phyloP scores from a whole-genome alignment of 1,140 invertebrate genomes.

The Sycophila sp. region DNA sequence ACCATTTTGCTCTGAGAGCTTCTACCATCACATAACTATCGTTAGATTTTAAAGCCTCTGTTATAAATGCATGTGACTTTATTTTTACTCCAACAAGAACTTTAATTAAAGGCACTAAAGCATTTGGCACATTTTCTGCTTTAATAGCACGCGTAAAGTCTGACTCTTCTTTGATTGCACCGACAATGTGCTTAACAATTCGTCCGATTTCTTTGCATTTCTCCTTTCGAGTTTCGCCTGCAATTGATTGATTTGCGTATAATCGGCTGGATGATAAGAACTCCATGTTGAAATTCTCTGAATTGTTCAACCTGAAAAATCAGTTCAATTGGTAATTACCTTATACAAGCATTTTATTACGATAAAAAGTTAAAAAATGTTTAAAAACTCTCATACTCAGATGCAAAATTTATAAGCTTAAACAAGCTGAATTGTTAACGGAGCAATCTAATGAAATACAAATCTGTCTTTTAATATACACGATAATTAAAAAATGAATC shows the following conservation, averaged over 20 bases:
- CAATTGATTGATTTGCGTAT: slow-evolving; percentile 49
- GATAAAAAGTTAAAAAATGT: too few relatives aligned
- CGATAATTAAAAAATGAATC: too few relatives aligned
- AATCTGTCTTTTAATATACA: too few relatives aligned
- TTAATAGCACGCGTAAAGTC: not conserved
- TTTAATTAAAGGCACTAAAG: slow-evolving; percentile 44
- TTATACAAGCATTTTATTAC: too few relatives aligned
- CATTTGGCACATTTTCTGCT: slow-evolving; percentile 38
- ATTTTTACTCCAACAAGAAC: slow-evolving; percentile 46
- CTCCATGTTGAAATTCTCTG: not conserved
- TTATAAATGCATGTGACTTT: slow-evolving; percentile 39
- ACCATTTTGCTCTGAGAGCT: slow-evolving; percentile 48
- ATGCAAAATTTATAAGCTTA: too few relatives aligned
- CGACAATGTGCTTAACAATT: slow-evolving; percentile 34
- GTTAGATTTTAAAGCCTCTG: slow-evolving; percentile 48
- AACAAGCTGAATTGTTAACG: too few relatives aligned
- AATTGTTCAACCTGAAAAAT: not conserved
- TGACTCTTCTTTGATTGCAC: not conserved
- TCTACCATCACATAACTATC: slow-evolving; percentile 46
- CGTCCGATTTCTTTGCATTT: slow-evolving; percentile 48
- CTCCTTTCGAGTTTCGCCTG: slow-evolving; percentile 45
- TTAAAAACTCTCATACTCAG: too few relatives aligned
- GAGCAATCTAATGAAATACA: too few relatives aligned
- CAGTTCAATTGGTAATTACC: too few relatives aligned
- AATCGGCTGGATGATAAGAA: not conserved